These are phyloP conservation scores for Sebastes umbrosus DNA, from an alignment of 2,797 vertebrate species.

Conservation along the genomic window DNA sequence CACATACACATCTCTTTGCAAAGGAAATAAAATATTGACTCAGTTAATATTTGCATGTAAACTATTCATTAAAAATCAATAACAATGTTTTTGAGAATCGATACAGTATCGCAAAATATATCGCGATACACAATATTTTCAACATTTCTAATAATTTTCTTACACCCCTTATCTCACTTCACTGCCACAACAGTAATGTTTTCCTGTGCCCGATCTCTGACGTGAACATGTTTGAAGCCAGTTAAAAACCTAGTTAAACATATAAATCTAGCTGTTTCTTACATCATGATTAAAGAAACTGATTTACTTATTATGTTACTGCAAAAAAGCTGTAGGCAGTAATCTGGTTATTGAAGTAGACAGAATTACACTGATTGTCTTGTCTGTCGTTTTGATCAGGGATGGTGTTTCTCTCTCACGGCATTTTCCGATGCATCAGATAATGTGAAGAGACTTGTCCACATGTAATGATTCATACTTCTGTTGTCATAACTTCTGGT, in stretches of 20 bases:
- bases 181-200: not conserved
- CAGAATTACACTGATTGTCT: not conserved
- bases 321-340: not conserved
- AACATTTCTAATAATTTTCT: too few species aligned
- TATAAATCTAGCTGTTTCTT: not conserved
- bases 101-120: too few species aligned
- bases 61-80: too few species aligned
- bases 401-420: not conserved
- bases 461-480: not conserved
- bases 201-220: not conserved
- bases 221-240: not conserved
- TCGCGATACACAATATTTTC: too few species aligned
- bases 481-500: not conserved
- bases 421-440: slow-evolving; percentile 19
- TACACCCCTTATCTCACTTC: too few species aligned
- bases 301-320: not conserved
- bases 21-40: too few species aligned
- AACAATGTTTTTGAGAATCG: too few species aligned
- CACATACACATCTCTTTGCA: too few species aligned
- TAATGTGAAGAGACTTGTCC: slow-evolving; percentile 10
- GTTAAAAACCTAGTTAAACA: not conserved
- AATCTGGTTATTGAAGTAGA: not conserved
- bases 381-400: not conserved
- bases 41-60: too few species aligned
- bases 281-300: not conserved